Percentiles rank a stretch among this genome's conserved stretches.
Conservation (phyloP, 35 echinoderm and acorn worm genomes). For the Lytechinus variegatus region DNA sequence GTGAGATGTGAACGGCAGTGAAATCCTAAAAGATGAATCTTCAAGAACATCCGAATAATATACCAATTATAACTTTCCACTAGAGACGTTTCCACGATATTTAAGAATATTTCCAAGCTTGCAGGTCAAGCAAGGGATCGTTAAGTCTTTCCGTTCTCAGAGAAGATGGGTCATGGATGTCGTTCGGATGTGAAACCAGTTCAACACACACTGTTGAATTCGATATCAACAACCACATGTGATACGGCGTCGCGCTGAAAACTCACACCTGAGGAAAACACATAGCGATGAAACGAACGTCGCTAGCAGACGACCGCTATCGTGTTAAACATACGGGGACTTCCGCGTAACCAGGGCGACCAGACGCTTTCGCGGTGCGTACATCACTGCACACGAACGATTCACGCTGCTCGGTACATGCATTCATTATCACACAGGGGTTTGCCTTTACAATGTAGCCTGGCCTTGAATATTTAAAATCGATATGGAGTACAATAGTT, state of each 20-base stretch:
- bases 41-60: not conserved
- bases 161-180: slow-evolving; percentile 9
- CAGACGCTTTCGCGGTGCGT: not conserved
- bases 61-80: not conserved
- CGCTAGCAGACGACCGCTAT: not conserved
- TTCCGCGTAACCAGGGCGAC: slow-evolving; percentile 32
- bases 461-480: not conserved
- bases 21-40: not conserved
- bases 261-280: not conserved
- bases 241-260: slow-evolving; percentile 7
- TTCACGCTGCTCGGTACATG: not conserved
- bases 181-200: not conserved
- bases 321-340: slow-evolving; percentile 50
- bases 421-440: not conserved
- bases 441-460: not conserved
- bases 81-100: not conserved
- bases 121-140: not conserved
- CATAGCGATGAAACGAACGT: not conserved
- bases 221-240: slow-evolving; percentile 32
- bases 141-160: not conserved
- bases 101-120: not conserved
- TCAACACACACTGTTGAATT: not conserved
- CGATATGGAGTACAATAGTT: not conserved
- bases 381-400: not conserved
- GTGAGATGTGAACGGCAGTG: not conserved